Conservation (phyloP, 2,888 invertebrate genomes). For the Orchestes rusci region DNA sequence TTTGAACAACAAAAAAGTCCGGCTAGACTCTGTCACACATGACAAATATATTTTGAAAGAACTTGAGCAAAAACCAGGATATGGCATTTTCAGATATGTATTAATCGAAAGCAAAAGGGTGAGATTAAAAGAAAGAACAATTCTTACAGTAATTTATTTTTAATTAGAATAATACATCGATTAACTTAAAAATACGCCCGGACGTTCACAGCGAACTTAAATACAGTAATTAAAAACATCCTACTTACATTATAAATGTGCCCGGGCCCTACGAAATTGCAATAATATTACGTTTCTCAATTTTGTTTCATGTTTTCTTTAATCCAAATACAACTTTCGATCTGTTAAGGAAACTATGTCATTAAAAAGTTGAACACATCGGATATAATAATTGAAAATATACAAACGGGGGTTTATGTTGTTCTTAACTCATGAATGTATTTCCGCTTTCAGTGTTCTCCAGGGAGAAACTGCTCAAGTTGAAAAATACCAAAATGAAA, state of each 20-base stretch:
- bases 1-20: no score
- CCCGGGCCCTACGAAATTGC: slow-evolving; percentile 40
- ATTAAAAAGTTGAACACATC: slow-evolving; percentile 21
- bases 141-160: slow-evolving; percentile 26
- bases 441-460: no score
- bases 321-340: slow-evolving; percentile 11
- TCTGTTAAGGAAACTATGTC: slow-evolving; percentile 13
- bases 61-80: no score
- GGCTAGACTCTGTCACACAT: no score
- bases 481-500: not conserved
- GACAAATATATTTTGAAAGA: no score
- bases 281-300: slow-evolving; percentile 26
- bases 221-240: slow-evolving; percentile 37
- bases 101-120: no score
- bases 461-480: not conserved
- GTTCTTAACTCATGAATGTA: not conserved
- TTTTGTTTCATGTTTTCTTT: slow-evolving; percentile 12
- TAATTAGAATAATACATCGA: slow-evolving; percentile 44
- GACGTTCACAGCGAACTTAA: slow-evolving; percentile 42
- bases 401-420: slow-evolving; percentile 11
- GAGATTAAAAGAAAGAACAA: slow-evolving; percentile 2
- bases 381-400: slow-evolving; percentile 16
- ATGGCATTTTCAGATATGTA: no score
- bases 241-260: slow-evolving; percentile 36
- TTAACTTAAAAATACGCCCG: slow-evolving; percentile 43